These are phyloP conservation scores for Chymomyza amoena DNA, from an alignment of 2,888 invertebrate genomes.

Conservation along the genomic window DNA sequence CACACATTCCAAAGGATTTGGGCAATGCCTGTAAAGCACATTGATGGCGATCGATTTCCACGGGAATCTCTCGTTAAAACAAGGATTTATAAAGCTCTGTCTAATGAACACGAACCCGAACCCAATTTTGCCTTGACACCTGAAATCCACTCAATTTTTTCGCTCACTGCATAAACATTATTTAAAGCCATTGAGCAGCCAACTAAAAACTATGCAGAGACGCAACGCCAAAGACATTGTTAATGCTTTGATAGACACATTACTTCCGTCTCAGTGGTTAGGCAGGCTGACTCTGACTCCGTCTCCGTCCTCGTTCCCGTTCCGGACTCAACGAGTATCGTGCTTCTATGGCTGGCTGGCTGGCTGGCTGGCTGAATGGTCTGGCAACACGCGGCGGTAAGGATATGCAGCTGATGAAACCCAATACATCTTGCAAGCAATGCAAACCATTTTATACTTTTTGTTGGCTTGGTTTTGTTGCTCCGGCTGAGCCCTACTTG, in stretches of 20 bases:
- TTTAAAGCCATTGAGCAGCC: conserved; percentile 1
- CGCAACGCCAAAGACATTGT: conserved; percentile 36
- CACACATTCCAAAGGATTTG: no score
- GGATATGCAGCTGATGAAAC: conserved; percentile 46
- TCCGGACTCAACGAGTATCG: neutral
- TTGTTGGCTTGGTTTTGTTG: neutral
- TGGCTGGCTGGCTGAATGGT: neutral
- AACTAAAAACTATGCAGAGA: conserved; percentile 4
- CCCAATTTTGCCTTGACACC: neutral
- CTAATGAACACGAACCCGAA: no score
- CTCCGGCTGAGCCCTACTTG: conserved; percentile 17
- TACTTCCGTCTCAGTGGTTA: conserved; percentile 71
- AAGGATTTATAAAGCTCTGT: no score
- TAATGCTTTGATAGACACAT: conserved; percentile 72
- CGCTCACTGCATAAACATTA: conserved; percentile 7
- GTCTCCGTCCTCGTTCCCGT: no score
- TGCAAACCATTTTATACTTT: conserved; percentile 12
- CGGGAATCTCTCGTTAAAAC: no score
- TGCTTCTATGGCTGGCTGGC: neutral
- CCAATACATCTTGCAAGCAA: conserved; percentile 66
- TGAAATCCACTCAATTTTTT: neutral
- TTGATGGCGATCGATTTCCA: no score
- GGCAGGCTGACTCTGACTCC: conserved; percentile 29
- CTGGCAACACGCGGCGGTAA: conserved; percentile 11
- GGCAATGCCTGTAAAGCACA: no score